Evolutionary conservation across 2,113 vertebrate species (phyloP), one percentile per base, ranked within the genome.

Genomic region (Marmota monax): DNA sequence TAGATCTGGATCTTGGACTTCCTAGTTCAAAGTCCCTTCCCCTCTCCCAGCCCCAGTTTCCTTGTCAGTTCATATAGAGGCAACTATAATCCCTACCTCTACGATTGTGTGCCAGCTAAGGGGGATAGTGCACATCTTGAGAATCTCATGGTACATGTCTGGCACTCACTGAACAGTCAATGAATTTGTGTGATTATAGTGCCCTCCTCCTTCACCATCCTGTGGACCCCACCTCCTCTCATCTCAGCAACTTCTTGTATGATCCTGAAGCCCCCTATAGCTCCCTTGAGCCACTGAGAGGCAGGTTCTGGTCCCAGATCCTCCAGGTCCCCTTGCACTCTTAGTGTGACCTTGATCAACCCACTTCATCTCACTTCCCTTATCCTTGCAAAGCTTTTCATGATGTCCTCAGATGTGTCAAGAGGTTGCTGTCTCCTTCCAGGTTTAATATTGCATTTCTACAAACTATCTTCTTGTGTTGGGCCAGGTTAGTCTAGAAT

Each of bases 1-100:
- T n/a, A 91, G 48, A 80, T n/a, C 65, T 73, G 48, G 14, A 79
- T 63, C 65, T 94, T 94, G 63, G 10, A n/a, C 63, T 79, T 84
- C 51, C 39, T 72, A 39, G 14, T 32, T 74, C 4, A 25, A n/a
- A 91, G 51, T 65, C 32, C n/a, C 61, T 77, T 96, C 25, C 74
- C 27, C 23, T 84, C 65, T 90, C 37, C 23, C 5, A 94, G 32
- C 42, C 72, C 92, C 45, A 42, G 72, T 77, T 84, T 95, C 58
- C 82, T 88, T 51, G 17, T 92, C 51, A 82, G 69, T 58, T 82
- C 69, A 90, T 92, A 87, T 0, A 7, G 82, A 11, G 39, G 29
- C 83, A 79, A 76, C 56, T 77, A n/a, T 20, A 88, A 73, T 77
- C 92, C 45, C 20, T 69, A 25, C 16, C 10, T 73, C 67, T 16